Evolutionary conservation across 2,113 vertebrate genomes (phyloP).

Genomic region (Puma concolor): DNA sequence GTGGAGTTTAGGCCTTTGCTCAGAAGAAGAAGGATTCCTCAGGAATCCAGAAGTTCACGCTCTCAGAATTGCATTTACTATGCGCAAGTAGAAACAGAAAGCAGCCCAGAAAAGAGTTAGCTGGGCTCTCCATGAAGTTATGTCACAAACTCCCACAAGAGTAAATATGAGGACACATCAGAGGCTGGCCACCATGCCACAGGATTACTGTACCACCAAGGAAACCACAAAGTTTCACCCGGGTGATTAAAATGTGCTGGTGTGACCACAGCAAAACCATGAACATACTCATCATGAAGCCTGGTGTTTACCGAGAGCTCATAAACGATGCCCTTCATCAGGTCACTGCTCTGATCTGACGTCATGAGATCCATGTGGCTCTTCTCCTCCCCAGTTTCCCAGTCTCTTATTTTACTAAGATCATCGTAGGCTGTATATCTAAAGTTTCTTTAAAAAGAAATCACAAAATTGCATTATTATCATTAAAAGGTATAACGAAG

Average conservation of each 20-base stretch:
- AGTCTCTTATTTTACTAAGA: not conserved
- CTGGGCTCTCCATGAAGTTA: not conserved
- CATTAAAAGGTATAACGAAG: not conserved
- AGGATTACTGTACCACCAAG: not conserved
- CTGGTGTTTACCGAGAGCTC: not conserved
- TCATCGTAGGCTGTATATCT: not conserved
- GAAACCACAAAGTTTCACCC: not conserved
- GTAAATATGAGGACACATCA: not conserved
- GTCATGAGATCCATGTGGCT: not conserved
- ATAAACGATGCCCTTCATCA: not conserved
- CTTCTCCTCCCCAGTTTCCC: not conserved
- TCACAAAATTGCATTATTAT: not conserved
- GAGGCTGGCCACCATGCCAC: not conserved
- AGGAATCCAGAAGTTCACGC: not conserved
- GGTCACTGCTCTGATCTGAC: not conserved
- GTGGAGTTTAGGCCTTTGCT: not conserved
- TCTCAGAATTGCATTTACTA: not conserved
- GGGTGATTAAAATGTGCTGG: not conserved
- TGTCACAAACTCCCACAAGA: not conserved
- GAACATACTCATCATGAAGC: not conserved
- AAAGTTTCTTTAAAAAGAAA: not conserved
- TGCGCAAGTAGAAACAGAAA: not conserved
- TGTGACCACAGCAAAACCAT: not conserved
- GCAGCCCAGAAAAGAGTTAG: not conserved
- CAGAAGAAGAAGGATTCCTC: not conserved